Evolutionary conservation across 2,888 invertebrate species (phyloP).

Genomic region (Lasius fuliginosus): DNA sequence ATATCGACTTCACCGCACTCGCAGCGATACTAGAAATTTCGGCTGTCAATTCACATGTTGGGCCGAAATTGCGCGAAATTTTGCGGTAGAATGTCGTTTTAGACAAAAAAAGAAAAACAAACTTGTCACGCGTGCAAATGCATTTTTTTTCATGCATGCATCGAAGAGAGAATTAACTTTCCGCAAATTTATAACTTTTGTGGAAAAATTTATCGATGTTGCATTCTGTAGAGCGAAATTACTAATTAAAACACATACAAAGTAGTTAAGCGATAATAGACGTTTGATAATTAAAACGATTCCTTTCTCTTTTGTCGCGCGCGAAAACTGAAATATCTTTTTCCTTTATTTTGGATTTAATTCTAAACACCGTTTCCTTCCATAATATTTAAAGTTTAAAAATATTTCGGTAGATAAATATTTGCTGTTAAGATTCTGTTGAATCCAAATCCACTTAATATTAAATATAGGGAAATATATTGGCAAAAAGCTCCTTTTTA

Average conservation of each 20-base stretch:
- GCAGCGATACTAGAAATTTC: conserved; percentile 40
- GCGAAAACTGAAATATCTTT: neutral
- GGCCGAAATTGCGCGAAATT: conserved; percentile 34
- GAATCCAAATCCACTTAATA: neutral
- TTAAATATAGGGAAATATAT: neutral
- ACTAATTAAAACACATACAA: neutral
- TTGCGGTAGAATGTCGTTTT: conserved; percentile 35
- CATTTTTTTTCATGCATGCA: neutral
- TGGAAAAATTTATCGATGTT: conserved; percentile 11
- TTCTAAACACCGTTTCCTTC: neutral
- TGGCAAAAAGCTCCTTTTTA: neutral
- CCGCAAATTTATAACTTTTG: conserved; percentile 30
- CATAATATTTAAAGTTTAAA: neutral
- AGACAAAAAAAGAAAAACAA: conserved; percentile 17
- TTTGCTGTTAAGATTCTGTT: neutral
- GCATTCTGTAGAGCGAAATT: neutral
- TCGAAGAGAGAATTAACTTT: conserved; percentile 20
- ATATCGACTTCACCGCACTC: conserved; percentile 48
- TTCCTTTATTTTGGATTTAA: neutral
- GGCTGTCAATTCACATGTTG: conserved; percentile 21
- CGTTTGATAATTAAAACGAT: neutral
- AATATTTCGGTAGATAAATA: neutral
- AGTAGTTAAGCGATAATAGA: neutral
- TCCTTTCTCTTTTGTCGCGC: neutral
- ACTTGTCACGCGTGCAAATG: neutral